phyloP scores from a whole-genome alignment of 1,140 invertebrate genomes.

The Drosophila ogumai region DNA sequence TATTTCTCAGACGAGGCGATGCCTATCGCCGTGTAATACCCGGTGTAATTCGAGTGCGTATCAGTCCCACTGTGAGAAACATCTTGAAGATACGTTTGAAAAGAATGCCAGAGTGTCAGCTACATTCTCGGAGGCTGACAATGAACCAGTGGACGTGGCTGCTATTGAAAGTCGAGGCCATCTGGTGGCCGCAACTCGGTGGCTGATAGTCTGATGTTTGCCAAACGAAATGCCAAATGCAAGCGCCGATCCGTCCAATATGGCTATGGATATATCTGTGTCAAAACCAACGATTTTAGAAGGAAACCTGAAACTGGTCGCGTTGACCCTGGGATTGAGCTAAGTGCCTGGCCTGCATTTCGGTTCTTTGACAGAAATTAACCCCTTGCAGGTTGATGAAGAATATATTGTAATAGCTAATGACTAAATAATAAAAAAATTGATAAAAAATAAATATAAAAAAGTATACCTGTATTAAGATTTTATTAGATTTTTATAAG shows the following conservation, averaged over 20 bases:
- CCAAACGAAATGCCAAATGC: slow-evolving; percentile 74
- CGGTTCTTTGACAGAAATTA: slow-evolving; percentile 56
- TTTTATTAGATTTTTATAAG: neutral
- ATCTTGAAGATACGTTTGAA: slow-evolving; percentile 34
- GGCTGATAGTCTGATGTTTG: slow-evolving; percentile 33
- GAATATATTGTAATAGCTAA: neutral
- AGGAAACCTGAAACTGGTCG: slow-evolving; percentile 77
- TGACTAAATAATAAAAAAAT: neutral
- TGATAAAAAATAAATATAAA: neutral
- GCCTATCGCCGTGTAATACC: slow-evolving; percentile 55
- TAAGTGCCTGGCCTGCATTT: slow-evolving; percentile 57
- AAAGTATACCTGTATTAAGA: neutral
- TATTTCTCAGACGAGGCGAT: slow-evolving; percentile 34
- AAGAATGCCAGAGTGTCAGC: slow-evolving; percentile 53
- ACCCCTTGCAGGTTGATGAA: neutral
- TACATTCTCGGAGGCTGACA: slow-evolving; percentile 46
- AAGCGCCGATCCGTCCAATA: slow-evolving; percentile 60
- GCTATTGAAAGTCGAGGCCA: slow-evolving; percentile 75
- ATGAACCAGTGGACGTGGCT: slow-evolving; percentile 7
- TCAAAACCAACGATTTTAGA: slow-evolving; percentile 69
- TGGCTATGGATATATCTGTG: slow-evolving; percentile 59
- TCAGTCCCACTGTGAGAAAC: slow-evolving; percentile 48
- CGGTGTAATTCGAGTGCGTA: slow-evolving; percentile 27
- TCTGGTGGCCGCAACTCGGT: slow-evolving; percentile 48
- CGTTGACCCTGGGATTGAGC: slow-evolving; percentile 44